phyloP scores from a whole-genome alignment of 2,797 vertebrate species.

The Lacerta bilineata region DNA sequence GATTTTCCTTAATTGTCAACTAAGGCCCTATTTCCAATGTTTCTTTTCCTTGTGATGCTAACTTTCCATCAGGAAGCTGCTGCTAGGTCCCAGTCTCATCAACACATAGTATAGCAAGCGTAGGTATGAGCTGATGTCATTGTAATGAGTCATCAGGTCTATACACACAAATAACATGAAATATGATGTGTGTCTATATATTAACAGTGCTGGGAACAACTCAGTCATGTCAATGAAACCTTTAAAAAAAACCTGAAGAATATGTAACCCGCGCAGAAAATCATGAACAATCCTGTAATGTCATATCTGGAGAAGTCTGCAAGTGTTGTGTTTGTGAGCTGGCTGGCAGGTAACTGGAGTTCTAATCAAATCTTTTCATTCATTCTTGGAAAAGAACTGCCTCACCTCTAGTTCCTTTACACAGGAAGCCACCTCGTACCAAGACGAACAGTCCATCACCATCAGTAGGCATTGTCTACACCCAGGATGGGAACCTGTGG shows the following conservation, averaged over 20 bases:
- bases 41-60: constrained; percentile 7
- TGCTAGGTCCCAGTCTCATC: not conserved
- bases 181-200: not conserved
- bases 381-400: not conserved
- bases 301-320: not conserved
- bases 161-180: constrained; percentile 24
- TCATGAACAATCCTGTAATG: not conserved
- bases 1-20: constrained; percentile 12
- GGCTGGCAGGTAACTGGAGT: not conserved
- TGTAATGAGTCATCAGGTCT: constrained; percentile 14
- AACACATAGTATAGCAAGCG: not conserved
- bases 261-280: not conserved
- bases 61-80: not conserved
- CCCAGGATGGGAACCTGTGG: no score
- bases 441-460: no score
- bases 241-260: not conserved
- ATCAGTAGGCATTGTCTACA: no score
- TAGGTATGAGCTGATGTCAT: not conserved
- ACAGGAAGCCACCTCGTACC: no score
- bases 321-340: not conserved
- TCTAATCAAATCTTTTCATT: not conserved
- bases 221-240: not conserved
- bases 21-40: not conserved
- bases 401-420: not conserved
- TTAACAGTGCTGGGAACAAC: not conserved